phyloP scores from a whole-genome alignment of 2,797 vertebrate genomes.

The Sebastiscus albofasciatus region DNA sequence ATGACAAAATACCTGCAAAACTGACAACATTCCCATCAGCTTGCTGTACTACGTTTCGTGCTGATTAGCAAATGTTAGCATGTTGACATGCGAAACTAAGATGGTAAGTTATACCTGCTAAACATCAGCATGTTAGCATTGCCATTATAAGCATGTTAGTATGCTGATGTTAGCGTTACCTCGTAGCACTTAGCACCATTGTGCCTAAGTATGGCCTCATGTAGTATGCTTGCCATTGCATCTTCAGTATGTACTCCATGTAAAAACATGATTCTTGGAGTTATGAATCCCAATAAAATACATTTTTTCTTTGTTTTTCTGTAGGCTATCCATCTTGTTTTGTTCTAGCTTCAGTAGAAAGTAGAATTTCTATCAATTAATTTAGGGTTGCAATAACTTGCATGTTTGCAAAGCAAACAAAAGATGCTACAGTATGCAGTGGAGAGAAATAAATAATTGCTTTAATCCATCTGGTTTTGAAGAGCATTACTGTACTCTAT shows the following conservation, averaged over 20 bases:
- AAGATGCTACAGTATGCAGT: not conserved
- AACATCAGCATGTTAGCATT: not conserved
- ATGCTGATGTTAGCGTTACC: accelerated
- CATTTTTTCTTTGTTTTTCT: not conserved
- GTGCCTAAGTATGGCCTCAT: too few relatives aligned
- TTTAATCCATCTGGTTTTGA: slow-evolving; percentile 8
- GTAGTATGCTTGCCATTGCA: not conserved
- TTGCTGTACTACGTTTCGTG: not conserved
- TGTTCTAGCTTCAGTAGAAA: too few relatives aligned
- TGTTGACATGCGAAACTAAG: not conserved
- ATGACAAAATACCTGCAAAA: too few relatives aligned
- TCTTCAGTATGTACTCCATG: not conserved
- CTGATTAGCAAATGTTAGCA: not conserved
- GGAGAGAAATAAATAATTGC: slow-evolving; percentile 12
- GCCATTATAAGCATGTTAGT: too few relatives aligned
- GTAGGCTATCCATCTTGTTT: too few relatives aligned
- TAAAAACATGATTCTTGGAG: not conserved
- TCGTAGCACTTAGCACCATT: too few relatives aligned
- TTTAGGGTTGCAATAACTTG: not conserved
- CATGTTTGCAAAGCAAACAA: not conserved
- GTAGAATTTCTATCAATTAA: too few relatives aligned
- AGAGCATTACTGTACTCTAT: too few relatives aligned
- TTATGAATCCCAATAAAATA: not conserved
- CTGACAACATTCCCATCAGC: not conserved
- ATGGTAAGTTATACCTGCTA: not conserved